Evolutionary conservation across 2,113 vertebrate genomes (phyloP), one percentile per base, ranked within the genome.

Genomic region (Neotragus moschatus): DNA sequence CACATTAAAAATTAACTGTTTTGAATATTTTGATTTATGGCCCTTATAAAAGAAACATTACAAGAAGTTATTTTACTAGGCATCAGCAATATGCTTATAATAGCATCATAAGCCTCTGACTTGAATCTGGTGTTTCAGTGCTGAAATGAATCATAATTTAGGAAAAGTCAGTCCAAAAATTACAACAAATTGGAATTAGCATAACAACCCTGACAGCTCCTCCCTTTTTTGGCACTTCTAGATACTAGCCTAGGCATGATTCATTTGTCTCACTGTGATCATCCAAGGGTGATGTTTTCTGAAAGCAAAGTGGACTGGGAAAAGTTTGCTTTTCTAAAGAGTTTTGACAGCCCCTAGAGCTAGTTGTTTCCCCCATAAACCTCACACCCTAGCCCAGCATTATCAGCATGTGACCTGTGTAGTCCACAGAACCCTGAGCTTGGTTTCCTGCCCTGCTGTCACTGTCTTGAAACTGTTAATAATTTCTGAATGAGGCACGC

Each of bases 21-120:
- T 92, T 88, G 92, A 96, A 97, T 94, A 93, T 26, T 94, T 97
- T 97, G 93, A 97, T 97, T 90, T 96, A 97, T 96, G 93, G 33
- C 75, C 92, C 55, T 97, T 98, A 93, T 97, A 96, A 98, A 98
- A 98, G 96, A 82, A 96, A 88, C 95, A 97, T 97, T 91, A 93
- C 66, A 97, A 88, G 84, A 97, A 58, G 51, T 86, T 95, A 80
- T 98, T 97, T 97, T 96, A 93, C 53, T 97, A 90, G 73, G 70
- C 95, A 84, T 92, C 90, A 53, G 98, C 97, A 96, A 81, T 81
- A 23, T 51, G n/a, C 90, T 79, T 60, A 91, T 88, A 97, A 95
- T 89, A 94, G 86, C 87, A 94, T 92, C 89, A 94, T 70, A 96
- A 75, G 85, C 88, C 89, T 79, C 23, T 91, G 21, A 36, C 94